Evolutionary conservation across 1,140 invertebrate species (phyloP).

Genomic region (Cryptotermes secundus): DNA sequence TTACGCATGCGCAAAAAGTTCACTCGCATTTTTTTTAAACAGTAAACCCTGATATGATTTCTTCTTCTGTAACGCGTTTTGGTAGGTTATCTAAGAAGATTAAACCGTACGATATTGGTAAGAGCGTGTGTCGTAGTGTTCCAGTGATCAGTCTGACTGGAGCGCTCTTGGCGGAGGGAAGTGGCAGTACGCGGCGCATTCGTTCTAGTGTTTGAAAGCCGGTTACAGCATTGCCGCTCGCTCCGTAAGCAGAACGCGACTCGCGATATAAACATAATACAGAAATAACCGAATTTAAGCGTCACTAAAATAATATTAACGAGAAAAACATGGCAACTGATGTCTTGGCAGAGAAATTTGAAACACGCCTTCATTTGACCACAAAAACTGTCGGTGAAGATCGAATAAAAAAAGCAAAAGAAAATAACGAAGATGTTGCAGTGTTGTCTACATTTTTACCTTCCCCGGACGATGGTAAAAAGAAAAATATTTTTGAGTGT

Average conservation of each 20-base stretch:
- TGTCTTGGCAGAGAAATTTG: slow-evolving; percentile 72
- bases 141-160: not conserved
- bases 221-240: not conserved
- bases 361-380: slow-evolving; percentile 67
- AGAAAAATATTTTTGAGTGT: slow-evolving; percentile 71
- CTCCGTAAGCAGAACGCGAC: not conserved
- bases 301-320: not conserved
- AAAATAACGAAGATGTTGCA: slow-evolving; percentile 81
- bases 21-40: not conserved
- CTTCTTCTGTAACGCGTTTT: not conserved
- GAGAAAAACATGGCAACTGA: slow-evolving; percentile 64
- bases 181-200: not conserved
- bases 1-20: not conserved
- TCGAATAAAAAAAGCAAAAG: slow-evolving; percentile 69
- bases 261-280: not conserved
- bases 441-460: slow-evolving; percentile 79
- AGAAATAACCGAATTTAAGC: not conserved
- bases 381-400: slow-evolving; percentile 75
- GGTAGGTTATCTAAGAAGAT: not conserved
- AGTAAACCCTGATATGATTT: not conserved
- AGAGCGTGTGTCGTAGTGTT: not conserved
- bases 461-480: slow-evolving; percentile 44
- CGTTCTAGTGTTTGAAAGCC: not conserved
- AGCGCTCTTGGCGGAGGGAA: not conserved
- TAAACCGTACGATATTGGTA: not conserved